These are phyloP conservation scores for Trididemnum nubilum DNA, from an alignment of 23 tunicate genomes.

Conservation along the genomic window DNA sequence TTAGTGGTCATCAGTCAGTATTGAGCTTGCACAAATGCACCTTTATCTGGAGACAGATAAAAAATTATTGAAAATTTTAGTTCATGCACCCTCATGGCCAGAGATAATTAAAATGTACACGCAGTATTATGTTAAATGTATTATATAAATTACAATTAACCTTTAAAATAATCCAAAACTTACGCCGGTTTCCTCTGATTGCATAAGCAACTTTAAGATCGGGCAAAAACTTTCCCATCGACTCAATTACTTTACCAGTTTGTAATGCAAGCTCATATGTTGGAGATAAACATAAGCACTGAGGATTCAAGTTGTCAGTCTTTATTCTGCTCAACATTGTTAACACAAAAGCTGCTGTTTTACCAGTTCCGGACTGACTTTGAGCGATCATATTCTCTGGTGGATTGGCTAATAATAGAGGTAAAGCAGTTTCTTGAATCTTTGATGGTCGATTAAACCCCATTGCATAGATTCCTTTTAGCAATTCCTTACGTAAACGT, in stretches of 20 bases:
- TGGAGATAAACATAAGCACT: constrained; percentile 88
- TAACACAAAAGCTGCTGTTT: constrained; percentile 98
- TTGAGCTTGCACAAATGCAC: too few species aligned
- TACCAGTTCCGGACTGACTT: constrained; percentile 98
- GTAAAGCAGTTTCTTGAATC: constrained; percentile 98
- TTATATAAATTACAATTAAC: too few species aligned
- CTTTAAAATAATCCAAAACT: too few species aligned
- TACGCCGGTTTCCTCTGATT: constrained; percentile 77
- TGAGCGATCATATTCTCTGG: constrained; percentile 99
- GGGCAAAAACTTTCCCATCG: constrained; percentile 83
- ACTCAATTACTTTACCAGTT: constrained; percentile 91
- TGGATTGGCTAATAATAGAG: constrained; percentile 77
- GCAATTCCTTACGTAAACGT: constrained; percentile 54
- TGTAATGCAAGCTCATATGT: constrained; percentile 96
- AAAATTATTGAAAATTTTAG: too few species aligned
- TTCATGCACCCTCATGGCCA: too few species aligned
- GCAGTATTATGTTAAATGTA: too few species aligned
- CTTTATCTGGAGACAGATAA: too few species aligned
- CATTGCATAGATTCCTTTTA: constrained; percentile 80
- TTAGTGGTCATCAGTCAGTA: too few species aligned
- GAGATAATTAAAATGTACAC: too few species aligned
- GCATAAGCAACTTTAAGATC: constrained; percentile 82
- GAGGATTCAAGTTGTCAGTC: constrained; percentile 47
- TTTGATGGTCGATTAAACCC: constrained; percentile 97
- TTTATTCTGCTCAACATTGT: constrained; percentile 89